Percentiles rank a stretch among this genome's conserved stretches.
phyloP scores from a whole-genome alignment of 2,888 invertebrate species.

The Hypena proboscidalis region DNA sequence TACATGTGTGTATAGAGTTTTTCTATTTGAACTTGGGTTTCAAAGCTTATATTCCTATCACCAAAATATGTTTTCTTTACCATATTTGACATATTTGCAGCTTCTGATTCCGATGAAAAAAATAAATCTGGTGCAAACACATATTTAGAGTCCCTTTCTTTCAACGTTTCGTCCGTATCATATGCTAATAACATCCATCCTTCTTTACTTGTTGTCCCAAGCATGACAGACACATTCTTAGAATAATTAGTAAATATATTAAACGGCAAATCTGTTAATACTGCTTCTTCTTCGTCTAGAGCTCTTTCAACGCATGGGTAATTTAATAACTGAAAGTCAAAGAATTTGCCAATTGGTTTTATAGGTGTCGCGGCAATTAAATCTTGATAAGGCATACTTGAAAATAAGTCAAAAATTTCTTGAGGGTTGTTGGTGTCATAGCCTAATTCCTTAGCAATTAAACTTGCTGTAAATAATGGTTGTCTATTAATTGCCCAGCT shows the following conservation, averaged over 20 bases:
- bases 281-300: constrained; percentile 58
- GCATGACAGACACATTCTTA: constrained; percentile 57
- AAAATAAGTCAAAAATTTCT: constrained; percentile 64
- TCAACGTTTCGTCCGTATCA: constrained; percentile 48
- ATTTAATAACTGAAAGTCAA: constrained; percentile 41
- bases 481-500: constrained; percentile 68
- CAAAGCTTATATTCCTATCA: constrained; percentile 63
- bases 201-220: constrained; percentile 67
- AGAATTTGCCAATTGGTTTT: constrained; percentile 56
- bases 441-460: constrained; percentile 62
- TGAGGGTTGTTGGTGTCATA: constrained; percentile 60
- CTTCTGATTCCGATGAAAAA: constrained; percentile 59
- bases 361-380: constrained; percentile 50
- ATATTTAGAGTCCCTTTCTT: constrained; percentile 53
- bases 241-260: constrained; percentile 59
- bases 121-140: constrained; percentile 66
- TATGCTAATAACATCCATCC: constrained; percentile 51
- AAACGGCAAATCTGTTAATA: constrained; percentile 64
- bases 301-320: constrained; percentile 68
- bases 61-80: constrained; percentile 75
- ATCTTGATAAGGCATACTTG: constrained; percentile 52
- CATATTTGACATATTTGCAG: constrained; percentile 38
- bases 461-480: constrained; percentile 63
- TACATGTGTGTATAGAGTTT: constrained; percentile 67
- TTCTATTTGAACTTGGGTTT: constrained; percentile 60